Conservation (phyloP, 2,888 invertebrate genomes). For the Gryllus longicercus region DNA sequence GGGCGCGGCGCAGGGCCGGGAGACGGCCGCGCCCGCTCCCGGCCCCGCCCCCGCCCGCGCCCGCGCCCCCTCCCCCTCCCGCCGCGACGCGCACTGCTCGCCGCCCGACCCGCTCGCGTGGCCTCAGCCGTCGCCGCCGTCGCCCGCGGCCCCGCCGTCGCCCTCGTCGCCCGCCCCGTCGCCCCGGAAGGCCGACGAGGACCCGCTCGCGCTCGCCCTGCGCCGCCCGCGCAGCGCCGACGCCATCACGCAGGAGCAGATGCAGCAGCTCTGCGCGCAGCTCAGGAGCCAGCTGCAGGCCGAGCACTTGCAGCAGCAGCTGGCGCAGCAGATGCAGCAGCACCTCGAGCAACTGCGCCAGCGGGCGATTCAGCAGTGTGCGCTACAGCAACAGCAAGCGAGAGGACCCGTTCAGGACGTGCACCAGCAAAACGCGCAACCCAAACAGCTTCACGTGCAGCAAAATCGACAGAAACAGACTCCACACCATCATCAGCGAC, state of each 20-base stretch:
- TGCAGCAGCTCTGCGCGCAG: not conserved
- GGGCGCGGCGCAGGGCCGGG: constrained; percentile 21
- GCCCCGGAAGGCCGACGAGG: not conserved
- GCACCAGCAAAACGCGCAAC: not conserved
- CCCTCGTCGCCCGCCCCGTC: not conserved
- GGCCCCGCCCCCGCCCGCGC: not conserved
- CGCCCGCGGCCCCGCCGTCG: not conserved
- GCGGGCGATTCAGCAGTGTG: no score
- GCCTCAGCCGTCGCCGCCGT: not conserved
- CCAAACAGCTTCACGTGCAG: not conserved
- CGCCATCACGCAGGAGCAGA: not conserved
- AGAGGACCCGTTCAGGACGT: no score
- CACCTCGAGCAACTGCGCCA: no score
- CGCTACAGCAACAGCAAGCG: not conserved
- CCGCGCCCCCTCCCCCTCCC: no score
- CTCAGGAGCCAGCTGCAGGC: no score
- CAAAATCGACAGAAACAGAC: not conserved
- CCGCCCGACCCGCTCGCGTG: not conserved
- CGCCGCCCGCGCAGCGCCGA: not conserved
- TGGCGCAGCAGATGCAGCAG: no score
- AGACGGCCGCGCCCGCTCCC: not conserved
- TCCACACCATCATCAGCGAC: constrained; percentile 4
- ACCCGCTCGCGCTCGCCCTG: no score
- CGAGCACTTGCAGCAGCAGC: no score
- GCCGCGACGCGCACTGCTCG: not conserved